Percentiles rank a stretch among this genome's conserved stretches.
phyloP scores from a whole-genome alignment of 2,113 vertebrate species.

The Vireo altiloquus region DNA sequence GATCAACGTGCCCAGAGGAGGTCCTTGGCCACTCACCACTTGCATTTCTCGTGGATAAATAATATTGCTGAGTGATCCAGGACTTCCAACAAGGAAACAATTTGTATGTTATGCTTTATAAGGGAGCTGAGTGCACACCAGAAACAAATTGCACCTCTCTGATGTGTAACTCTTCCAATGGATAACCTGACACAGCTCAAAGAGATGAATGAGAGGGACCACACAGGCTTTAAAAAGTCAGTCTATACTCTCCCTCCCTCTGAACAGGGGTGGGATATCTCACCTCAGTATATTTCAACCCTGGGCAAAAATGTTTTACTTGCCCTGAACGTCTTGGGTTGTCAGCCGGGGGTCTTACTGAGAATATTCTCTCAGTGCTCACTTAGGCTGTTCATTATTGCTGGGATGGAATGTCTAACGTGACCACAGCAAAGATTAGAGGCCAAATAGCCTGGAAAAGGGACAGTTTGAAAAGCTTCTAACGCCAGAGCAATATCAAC shows the following conservation, averaged over 20 bases:
- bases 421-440: background rate
- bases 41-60: constrained; percentile 14
- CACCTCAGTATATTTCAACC: background rate
- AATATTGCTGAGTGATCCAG: background rate
- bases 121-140: constrained; percentile 20
- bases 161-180: constrained; percentile 27
- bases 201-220: background rate
- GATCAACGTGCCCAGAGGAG: constrained; percentile 4
- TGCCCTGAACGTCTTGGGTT: background rate
- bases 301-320: background rate
- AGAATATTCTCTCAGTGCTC: background rate
- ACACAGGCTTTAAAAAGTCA: background rate
- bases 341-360: background rate
- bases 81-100: constrained; percentile 23
- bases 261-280: background rate
- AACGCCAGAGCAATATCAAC: background rate
- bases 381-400: background rate
- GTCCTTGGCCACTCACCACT: background rate
- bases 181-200: background rate
- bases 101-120: background rate
- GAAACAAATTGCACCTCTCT: constrained; percentile 33
- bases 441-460: background rate
- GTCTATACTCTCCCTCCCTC: background rate
- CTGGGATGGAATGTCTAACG: background rate
- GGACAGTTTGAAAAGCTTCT: background rate